Conservation (phyloP, 2,888 invertebrate species). For the Criorhina ranunculi region DNA sequence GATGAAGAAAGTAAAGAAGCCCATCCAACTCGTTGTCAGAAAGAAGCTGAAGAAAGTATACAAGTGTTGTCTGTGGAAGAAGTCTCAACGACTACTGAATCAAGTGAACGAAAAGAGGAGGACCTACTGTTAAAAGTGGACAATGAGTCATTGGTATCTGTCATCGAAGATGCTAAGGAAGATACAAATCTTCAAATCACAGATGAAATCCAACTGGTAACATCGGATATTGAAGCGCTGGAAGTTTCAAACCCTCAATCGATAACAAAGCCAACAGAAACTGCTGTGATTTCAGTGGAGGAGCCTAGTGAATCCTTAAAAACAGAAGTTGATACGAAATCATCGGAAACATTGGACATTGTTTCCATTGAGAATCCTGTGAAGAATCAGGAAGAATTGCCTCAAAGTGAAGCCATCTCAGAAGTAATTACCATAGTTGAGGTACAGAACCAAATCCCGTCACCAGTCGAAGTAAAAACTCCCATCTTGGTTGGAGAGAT, state of each 20-base stretch:
- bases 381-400: constrained; percentile 32
- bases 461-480: neutral
- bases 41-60: neutral
- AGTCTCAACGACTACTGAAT: neutral
- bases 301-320: neutral
- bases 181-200: too few relatives aligned
- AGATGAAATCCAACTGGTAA: constrained; percentile 48
- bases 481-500: constrained; percentile 24
- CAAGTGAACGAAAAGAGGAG: neutral
- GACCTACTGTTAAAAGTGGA: neutral
- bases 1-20: constrained; percentile 38
- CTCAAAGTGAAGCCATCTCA: neutral
- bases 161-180: neutral
- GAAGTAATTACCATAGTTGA: constrained; percentile 33
- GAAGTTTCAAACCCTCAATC: neutral
- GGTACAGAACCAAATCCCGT: constrained; percentile 10
- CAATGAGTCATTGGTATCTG: neutral
- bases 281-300: constrained; percentile 64
- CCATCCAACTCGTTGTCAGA: neutral
- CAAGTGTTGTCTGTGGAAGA: neutral
- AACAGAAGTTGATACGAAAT: neutral
- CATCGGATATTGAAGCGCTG: constrained; percentile 79
- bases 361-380: neutral
- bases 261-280: constrained; percentile 10
- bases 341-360: neutral